Evolutionary conservation across 2,113 vertebrate genomes (phyloP), one percentile per base, ranked within the genome.

Genomic region (Glareola pratincola): DNA sequence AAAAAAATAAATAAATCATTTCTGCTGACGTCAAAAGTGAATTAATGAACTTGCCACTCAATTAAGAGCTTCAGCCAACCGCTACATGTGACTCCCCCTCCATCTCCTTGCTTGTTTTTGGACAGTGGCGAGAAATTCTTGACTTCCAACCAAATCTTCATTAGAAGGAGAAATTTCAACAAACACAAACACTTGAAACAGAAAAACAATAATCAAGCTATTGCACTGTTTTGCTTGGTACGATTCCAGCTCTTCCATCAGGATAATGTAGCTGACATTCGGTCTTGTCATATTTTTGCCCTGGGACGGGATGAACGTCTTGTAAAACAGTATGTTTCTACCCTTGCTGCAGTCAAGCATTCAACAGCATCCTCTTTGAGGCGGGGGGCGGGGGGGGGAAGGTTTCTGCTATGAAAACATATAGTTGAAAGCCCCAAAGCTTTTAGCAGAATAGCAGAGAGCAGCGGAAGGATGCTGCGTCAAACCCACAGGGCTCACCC

Each of bases 41-140:
- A 79, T 94, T 96, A 94, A 97, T 66, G 68, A 96, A 82, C 82
- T 75, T 89, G 90, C 27, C 50, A 90, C 69, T 97, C 88, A 93
- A 83, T 95, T 90, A 95, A 95, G 56, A 77, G 47, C 41, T 51
- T 82, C 64, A 62, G 39, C 51, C 73, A 92, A 75, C 80, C 68
- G 74, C 45, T 71, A 23, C 81, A 77, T 39, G 76, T 57, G 87
- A 96, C 67, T 60, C 63, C 14, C 15, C 71, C 72, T 72, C 56
- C 48, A 63, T 79, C 77, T 82, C 89, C 87, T 73, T 64, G 63
- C 29, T 81, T 71, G 21, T 66, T 75, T 88, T 89, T 94, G 68
- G 36, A 63, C 9, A 45, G 34, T 53, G 54, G 85, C 60, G 83
- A 69, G 34, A 41, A 96, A 91, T 94, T 91, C 85, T 71, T 92